Evolutionary conservation across 2,113 vertebrate genomes (phyloP).

Genomic region (Zapornia atra): DNA sequence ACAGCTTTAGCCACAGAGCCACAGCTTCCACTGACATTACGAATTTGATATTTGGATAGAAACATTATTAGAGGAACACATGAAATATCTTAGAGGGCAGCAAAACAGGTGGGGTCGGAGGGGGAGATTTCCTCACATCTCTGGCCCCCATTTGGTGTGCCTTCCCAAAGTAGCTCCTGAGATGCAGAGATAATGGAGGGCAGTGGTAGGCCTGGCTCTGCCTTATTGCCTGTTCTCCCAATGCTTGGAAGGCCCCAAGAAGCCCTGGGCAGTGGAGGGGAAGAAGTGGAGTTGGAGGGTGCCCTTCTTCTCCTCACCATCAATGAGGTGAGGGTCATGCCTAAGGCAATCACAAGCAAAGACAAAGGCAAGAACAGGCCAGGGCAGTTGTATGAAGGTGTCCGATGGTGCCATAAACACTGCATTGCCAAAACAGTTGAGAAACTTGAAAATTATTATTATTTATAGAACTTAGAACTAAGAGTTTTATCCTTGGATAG

Average conservation of each 20-base stretch:
- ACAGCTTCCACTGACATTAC: not conserved
- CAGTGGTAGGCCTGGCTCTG: not conserved
- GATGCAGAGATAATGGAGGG: not conserved
- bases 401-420: not conserved
- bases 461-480: not conserved
- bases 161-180: not conserved
- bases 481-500: not conserved
- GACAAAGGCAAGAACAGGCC: not conserved
- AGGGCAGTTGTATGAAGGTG: not conserved
- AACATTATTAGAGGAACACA: not conserved
- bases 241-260: not conserved
- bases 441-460: not conserved
- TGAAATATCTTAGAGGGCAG: not conserved
- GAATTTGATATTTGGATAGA: not conserved
- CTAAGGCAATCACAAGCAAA: not conserved
- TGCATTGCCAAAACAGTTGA: not conserved
- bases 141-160: not conserved
- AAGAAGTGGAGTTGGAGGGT: not conserved
- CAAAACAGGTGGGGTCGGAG: not conserved
- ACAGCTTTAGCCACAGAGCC: not conserved
- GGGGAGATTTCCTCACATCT: not conserved
- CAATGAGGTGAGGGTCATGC: fast-evolving
- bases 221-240: not conserved
- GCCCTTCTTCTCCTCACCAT: not conserved
- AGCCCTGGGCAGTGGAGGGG: not conserved